Evolutionary conservation across 2,113 vertebrate species (phyloP), one percentile per base, ranked within the genome.

Genomic region (Tinamus guttatus): DNA sequence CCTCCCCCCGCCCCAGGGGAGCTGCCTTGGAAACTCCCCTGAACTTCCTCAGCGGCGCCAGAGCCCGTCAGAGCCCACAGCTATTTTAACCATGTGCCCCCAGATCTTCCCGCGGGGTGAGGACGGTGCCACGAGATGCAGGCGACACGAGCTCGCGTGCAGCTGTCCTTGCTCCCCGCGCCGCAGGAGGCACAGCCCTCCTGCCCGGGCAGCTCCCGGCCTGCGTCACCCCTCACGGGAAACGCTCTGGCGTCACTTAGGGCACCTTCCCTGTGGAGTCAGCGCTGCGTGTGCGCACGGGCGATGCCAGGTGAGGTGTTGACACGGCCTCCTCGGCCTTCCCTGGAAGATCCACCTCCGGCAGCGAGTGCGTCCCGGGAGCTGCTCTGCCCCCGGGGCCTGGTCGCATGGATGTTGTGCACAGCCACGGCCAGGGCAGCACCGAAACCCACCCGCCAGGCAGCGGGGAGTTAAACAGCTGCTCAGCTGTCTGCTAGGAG

Each of bases 141-240:
- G 18, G 38, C 5, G 34, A 51, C 0, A 0, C 0, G 5, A 78
- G 54, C 27, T 45, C 0, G 1, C 34, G 67, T 59, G 34, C 51
- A 63, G 77, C 41, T 54, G 36, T 71, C 69, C 60, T 25, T 76
- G 49, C 52, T 15, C 73, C 34, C 76, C 64, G 41, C 56, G 34
- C 24, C 14, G 9, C 13, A 15, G 51, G 51, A 32, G 22, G 20
- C 27, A 34, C 1, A 4, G 54, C 28, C 54, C 6, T 58, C 54
- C 30, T 30, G 15, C 8, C 51, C 13, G 43, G 30, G 13, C 28
- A 32, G 16, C 20, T n/a, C 30, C 32, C 45, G 18, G 45, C 45
- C 45, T 47, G 45, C 18, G 45, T 47, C 45, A 47, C 45, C 17
- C 20, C 45, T 47, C 45, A 20, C 19, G 45, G 30, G 67, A 69